Evolutionary conservation across 2,797 vertebrate species (phyloP).

Genomic region (Simalia tracyae): DNA sequence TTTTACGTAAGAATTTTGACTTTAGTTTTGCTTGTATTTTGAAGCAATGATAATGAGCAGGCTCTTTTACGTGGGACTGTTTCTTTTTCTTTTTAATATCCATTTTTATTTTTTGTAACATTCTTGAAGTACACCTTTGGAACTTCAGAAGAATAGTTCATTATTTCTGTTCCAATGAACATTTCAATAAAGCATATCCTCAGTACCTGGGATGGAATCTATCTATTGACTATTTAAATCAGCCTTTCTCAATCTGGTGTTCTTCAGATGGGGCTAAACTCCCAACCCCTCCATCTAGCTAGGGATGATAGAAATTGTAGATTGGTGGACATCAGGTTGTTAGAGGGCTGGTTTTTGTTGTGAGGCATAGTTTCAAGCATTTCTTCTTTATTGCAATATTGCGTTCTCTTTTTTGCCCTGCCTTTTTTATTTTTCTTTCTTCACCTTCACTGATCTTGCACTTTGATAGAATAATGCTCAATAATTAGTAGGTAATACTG

Average conservation of each 20-base stretch:
- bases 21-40: neutral
- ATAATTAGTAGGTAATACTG: neutral
- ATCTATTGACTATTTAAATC: neutral
- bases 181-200: neutral
- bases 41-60: neutral
- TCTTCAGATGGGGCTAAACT: neutral
- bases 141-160: neutral
- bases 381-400: constrained; percentile 2
- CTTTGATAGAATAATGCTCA: neutral
- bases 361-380: neutral
- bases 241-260: neutral
- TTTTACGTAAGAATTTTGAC: neutral
- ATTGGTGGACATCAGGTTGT: neutral
- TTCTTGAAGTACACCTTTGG: neutral
- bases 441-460: neutral
- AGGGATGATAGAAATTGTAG: neutral
- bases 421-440: neutral
- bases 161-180: neutral
- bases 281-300: neutral
- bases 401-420: constrained; percentile 20
- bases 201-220: neutral
- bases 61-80: neutral
- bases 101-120: neutral
- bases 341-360: neutral
- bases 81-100: neutral